Percentiles rank a stretch among this genome's conserved stretches.
Conservation (phyloP, 2,113 vertebrate genomes). For the Tachysurus fulvidraco region DNA sequence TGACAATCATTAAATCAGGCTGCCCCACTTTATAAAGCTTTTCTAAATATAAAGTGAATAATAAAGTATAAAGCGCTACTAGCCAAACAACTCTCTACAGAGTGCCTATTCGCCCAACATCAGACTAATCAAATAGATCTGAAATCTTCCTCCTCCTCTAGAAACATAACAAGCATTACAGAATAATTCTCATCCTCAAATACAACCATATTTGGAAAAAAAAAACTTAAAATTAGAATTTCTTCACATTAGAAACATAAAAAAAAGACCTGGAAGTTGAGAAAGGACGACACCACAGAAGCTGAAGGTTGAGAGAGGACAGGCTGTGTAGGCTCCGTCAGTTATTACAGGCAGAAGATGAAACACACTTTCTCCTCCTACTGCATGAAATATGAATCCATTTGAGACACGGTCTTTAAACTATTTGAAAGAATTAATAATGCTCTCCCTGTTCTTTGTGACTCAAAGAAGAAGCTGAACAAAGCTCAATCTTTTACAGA, state of each 20-base stretch:
- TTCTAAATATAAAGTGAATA: too few species aligned
- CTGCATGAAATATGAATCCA: not conserved
- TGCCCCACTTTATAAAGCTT: not conserved
- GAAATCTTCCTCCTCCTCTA: not conserved
- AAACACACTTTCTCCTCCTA: slow-evolving; percentile 13
- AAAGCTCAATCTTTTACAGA: not conserved
- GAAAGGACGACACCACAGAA: not conserved
- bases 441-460: not conserved
- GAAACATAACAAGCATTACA: not conserved
- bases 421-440: not conserved
- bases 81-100: not conserved
- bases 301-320: slow-evolving; percentile 6
- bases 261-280: not conserved
- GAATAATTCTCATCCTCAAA: not conserved
- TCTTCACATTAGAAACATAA: not conserved
- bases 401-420: not conserved
- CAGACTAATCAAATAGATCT: not conserved
- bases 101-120: not conserved
- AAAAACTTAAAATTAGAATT: too few species aligned
- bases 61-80: not conserved
- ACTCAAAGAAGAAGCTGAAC: not conserved
- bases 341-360: not conserved
- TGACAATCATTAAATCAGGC: not conserved
- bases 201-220: not conserved
- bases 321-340: slow-evolving; percentile 2